Conservation (phyloP, 1,140 invertebrate genomes). For the Pseudomyrmex dendroicus region DNA sequence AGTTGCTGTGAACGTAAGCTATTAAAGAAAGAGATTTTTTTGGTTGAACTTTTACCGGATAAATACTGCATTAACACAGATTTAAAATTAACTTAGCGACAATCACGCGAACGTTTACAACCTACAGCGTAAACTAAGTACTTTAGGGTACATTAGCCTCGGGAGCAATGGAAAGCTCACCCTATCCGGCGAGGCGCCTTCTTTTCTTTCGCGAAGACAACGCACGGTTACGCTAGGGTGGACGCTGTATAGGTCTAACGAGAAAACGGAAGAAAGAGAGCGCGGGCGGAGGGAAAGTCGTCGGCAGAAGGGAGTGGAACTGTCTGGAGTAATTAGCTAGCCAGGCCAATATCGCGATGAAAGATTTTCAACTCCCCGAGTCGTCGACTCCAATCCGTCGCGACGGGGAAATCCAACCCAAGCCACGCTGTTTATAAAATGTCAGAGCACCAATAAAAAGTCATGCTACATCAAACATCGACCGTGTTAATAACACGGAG, state of each 20-base stretch:
- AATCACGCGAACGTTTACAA: slow-evolving; percentile 62
- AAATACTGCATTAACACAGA: slow-evolving; percentile 43
- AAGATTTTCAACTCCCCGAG: slow-evolving; percentile 75
- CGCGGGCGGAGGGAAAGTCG: slow-evolving; percentile 14
- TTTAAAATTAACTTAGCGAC: slow-evolving; percentile 70
- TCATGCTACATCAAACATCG: slow-evolving; percentile 83
- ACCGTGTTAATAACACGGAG: background rate
- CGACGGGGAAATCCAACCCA: slow-evolving; percentile 51
- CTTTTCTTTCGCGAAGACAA: slow-evolving; percentile 68
- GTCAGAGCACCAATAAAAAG: slow-evolving; percentile 86
- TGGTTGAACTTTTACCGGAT: slow-evolving; percentile 11
- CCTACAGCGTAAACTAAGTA: slow-evolving; percentile 59
- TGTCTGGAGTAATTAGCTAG: slow-evolving; percentile 80
- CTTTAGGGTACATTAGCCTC: slow-evolving; percentile 75
- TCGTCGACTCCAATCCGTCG: slow-evolving; percentile 58
- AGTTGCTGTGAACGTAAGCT: background rate
- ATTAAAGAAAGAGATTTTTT: background rate
- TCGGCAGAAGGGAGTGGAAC: slow-evolving; percentile 50
- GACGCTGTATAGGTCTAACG: slow-evolving; percentile 63
- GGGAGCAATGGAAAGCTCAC: slow-evolving; percentile 59
- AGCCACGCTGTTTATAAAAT: slow-evolving; percentile 83
- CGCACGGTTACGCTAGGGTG: slow-evolving; percentile 61
- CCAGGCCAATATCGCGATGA: slow-evolving; percentile 61
- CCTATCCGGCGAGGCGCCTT: slow-evolving; percentile 46
- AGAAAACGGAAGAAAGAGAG: slow-evolving; percentile 33